Evolutionary conservation across 2,113 vertebrate genomes (phyloP).

Genomic region (Micronisus gabar): DNA sequence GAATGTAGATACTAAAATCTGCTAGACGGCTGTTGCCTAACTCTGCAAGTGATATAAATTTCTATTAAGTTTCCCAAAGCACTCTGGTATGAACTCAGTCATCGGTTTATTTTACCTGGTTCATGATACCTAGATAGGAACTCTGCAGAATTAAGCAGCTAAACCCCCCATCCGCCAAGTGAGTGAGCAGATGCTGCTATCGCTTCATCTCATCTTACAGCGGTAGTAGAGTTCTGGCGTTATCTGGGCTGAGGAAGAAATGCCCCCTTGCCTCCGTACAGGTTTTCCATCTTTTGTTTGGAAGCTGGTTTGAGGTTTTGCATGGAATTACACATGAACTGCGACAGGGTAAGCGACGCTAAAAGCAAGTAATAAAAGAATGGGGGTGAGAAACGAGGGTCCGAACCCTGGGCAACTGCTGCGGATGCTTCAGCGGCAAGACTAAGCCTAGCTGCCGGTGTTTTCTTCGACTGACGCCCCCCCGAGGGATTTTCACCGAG

Average conservation of each 20-base stretch:
- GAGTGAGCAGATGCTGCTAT: neutral
- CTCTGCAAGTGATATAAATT: neutral
- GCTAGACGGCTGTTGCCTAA: neutral
- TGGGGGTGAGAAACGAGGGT: fast-evolving
- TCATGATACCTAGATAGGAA: neutral
- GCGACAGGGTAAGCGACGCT: fast-evolving
- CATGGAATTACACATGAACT: fast-evolving
- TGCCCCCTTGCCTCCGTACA: neutral
- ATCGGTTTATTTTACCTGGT: neutral
- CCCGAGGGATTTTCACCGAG: fast-evolving
- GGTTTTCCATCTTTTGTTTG: neutral
- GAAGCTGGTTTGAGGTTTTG: neutral
- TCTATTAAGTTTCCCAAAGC: neutral
- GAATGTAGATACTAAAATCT: fast-evolving
- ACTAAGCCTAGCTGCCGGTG: fast-evolving
- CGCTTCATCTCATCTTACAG: neutral
- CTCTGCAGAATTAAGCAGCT: neutral
- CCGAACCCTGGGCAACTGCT: too few relatives aligned
- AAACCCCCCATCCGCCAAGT: fast-evolving
- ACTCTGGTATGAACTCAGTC: neutral
- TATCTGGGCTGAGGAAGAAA: neutral
- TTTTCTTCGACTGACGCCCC: neutral
- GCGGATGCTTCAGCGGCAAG: fast-evolving
- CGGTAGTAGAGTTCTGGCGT: neutral
- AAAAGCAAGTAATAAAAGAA: too few relatives aligned